phyloP scores from a whole-genome alignment of 2,797 vertebrate species.

The Choloepus didactylus region DNA sequence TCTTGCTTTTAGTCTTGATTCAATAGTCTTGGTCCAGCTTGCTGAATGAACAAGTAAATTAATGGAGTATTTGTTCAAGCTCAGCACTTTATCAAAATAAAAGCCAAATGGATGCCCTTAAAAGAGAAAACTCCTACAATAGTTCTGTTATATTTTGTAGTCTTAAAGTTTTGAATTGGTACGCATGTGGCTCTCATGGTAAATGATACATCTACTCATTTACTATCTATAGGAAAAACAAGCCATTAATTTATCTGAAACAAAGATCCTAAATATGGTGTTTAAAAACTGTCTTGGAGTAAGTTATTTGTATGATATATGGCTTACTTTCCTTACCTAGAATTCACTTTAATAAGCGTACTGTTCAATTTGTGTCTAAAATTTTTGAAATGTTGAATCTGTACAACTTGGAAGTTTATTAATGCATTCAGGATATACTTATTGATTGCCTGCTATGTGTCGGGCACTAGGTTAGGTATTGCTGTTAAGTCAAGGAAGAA shows the following conservation, averaged over 20 bases:
- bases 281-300: background rate
- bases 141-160: slow-evolving; percentile 40
- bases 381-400: background rate
- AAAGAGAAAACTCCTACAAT: background rate
- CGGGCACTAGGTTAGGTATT: background rate
- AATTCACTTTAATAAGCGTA: background rate
- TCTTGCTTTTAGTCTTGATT: background rate
- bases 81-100: background rate
- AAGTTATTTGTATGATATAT: background rate
- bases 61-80: slow-evolving; percentile 5
- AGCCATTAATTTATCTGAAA: background rate
- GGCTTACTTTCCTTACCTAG: background rate
- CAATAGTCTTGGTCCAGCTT: background rate
- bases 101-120: background rate
- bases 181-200: background rate
- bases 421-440: background rate
- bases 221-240: background rate
- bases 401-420: background rate
- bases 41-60: slow-evolving; percentile 17
- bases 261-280: background rate
- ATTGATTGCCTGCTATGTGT: background rate
- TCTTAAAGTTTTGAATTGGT: background rate
- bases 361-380: background rate
- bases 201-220: background rate
- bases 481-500: background rate